phyloP scores from a whole-genome alignment of 2,888 invertebrate genomes.

The Ophion slaviceki region DNA sequence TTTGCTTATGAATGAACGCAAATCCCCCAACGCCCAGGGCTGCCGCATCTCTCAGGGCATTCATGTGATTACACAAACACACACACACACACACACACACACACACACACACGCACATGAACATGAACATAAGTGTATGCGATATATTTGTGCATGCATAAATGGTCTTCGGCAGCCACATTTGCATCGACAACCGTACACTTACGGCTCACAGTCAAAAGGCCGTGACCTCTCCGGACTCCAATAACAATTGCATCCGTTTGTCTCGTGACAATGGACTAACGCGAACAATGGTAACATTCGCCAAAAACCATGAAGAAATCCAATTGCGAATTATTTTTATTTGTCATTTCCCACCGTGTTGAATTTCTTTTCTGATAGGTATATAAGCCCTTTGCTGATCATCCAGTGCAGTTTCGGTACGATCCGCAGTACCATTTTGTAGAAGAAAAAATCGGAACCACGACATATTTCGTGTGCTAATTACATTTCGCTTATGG shows the following conservation, averaged over 20 bases:
- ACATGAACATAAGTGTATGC: background rate
- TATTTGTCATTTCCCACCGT: too few species aligned
- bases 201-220: background rate
- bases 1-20: slow-evolving; percentile 73
- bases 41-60: slow-evolving; percentile 35
- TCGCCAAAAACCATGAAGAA: too few species aligned
- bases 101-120: too few species aligned
- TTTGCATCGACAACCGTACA: slow-evolving; percentile 20
- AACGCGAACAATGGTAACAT: background rate
- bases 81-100: background rate
- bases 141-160: slow-evolving; percentile 17
- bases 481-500: too few species aligned
- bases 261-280: background rate
- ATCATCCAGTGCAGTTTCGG: too few species aligned
- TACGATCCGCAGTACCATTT: too few species aligned
- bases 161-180: slow-evolving; percentile 6
- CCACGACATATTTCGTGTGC: too few species aligned
- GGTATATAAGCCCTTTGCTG: too few species aligned
- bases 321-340: too few species aligned
- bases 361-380: too few species aligned
- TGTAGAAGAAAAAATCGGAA: too few species aligned
- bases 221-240: background rate
- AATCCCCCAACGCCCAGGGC: slow-evolving; percentile 51
- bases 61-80: background rate
- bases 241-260: background rate